Evolutionary conservation across 2,888 invertebrate genomes (phyloP).

Genomic region (Xylocampa areola): DNA sequence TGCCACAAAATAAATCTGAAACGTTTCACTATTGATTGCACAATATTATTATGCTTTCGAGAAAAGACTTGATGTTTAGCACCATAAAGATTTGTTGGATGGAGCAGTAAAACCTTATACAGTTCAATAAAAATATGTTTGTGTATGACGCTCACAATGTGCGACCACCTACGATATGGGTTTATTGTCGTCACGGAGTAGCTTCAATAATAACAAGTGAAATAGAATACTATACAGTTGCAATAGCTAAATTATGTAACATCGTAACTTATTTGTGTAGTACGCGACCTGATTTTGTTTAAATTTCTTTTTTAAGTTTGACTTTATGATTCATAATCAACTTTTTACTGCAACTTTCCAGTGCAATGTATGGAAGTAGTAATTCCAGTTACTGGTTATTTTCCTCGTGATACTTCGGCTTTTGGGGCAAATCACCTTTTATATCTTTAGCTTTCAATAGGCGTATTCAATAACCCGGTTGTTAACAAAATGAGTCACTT

Average conservation of each 20-base stretch:
- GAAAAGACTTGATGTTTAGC: constrained; percentile 68
- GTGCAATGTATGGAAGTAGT: constrained; percentile 14
- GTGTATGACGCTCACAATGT: constrained; percentile 76
- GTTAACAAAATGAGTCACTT: too few species aligned
- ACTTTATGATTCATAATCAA: constrained; percentile 38
- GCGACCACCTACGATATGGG: constrained; percentile 77
- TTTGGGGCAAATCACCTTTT: constrained; percentile 22
- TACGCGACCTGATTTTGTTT: constrained; percentile 32
- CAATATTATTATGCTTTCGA: constrained; percentile 64
- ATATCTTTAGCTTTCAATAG: constrained; percentile 43
- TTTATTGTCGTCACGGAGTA: constrained; percentile 75
- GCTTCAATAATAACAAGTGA: constrained; percentile 68
- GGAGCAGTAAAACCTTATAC: constrained; percentile 80
- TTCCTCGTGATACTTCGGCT: constrained; percentile 19
- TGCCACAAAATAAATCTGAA: constrained; percentile 62
- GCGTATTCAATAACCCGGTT: too few species aligned
- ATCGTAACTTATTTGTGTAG: constrained; percentile 32
- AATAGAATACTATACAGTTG: constrained; percentile 63
- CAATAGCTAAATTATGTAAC: constrained; percentile 46
- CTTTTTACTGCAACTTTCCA: constrained; percentile 42
- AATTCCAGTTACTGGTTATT: constrained; percentile 46
- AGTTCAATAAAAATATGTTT: constrained; percentile 82
- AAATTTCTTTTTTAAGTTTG: constrained; percentile 28
- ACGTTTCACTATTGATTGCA: constrained; percentile 67
- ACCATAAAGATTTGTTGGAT: constrained; percentile 75